Conservation (phyloP, 2,113 vertebrate genomes). For the Gorsachius goisagi region DNA sequence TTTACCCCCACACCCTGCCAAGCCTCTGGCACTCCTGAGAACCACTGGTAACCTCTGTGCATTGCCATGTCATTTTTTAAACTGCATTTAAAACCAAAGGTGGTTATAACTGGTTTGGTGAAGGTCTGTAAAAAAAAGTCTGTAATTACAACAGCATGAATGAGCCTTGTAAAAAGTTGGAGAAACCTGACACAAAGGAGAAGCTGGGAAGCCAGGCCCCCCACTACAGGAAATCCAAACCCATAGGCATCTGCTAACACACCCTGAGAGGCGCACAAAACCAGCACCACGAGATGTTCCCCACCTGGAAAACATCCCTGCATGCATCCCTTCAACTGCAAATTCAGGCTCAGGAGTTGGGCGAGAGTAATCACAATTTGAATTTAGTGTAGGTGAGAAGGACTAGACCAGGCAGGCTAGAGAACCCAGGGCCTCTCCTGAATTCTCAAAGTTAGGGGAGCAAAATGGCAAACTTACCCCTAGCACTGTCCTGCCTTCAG, state of each 20-base stretch:
- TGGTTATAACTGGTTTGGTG: slow-evolving; percentile 1
- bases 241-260: not conserved
- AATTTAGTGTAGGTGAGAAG: not conserved
- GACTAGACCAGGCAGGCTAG: not conserved
- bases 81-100: not conserved
- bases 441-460: not conserved
- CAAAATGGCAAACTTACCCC: rapidly evolving
- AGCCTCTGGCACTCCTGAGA: not conserved
- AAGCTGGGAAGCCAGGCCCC: not conserved
- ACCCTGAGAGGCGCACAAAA: not conserved
- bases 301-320: not conserved
- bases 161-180: not conserved
- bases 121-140: not conserved
- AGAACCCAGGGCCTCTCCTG: not conserved
- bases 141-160: not conserved
- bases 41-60: not conserved
- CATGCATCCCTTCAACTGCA: not conserved
- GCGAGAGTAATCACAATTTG: not conserved
- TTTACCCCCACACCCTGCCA: not conserved
- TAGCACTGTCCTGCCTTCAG: not conserved
- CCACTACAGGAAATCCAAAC: not conserved
- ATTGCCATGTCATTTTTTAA: not conserved
- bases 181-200: not conserved
- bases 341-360: not conserved
- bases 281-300: not conserved